These are phyloP conservation scores for Dicroscelio sp. DNA, from an alignment of 2,888 invertebrate species.

Conservation along the genomic window DNA sequence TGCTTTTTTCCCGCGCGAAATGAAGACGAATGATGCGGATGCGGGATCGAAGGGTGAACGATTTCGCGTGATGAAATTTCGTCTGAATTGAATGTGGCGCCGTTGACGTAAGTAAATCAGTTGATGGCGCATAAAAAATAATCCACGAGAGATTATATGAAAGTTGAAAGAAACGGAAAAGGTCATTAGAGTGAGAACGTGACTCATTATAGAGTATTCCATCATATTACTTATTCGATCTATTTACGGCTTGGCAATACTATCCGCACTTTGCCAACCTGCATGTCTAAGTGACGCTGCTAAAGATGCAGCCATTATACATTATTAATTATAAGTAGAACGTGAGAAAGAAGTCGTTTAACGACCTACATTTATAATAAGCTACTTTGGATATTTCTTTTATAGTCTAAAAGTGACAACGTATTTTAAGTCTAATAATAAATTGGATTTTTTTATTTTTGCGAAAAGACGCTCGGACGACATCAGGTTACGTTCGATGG, in stretches of 20 bases:
- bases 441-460: too few species aligned
- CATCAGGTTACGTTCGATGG: too few species aligned
- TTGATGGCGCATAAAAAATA: too few species aligned
- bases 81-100: too few species aligned
- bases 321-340: conserved; percentile 59
- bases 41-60: too few species aligned
- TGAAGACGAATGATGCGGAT: too few species aligned
- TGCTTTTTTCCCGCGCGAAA: too few species aligned
- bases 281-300: conserved; percentile 48
- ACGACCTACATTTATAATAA: conserved; percentile 50
- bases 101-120: too few species aligned
- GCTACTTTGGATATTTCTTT: conserved; percentile 41
- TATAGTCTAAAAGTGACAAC: conserved; percentile 19
- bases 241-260: conserved; percentile 54
- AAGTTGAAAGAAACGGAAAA: conserved; percentile 50
- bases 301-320: conserved; percentile 57
- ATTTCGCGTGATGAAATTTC: too few species aligned
- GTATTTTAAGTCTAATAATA: conserved; percentile 18
- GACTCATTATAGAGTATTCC: conserved; percentile 50
- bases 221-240: too few species aligned
- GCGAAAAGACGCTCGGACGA: too few species aligned
- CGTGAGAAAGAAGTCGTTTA: conserved; percentile 37
- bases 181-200: conserved; percentile 60
- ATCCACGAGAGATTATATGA: too few species aligned
- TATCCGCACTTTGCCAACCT: conserved; percentile 32